Base-by-base conservation (phyloP, 2,797 vertebrate genomes). In the Pipistrellus pygmaeus region DNA sequence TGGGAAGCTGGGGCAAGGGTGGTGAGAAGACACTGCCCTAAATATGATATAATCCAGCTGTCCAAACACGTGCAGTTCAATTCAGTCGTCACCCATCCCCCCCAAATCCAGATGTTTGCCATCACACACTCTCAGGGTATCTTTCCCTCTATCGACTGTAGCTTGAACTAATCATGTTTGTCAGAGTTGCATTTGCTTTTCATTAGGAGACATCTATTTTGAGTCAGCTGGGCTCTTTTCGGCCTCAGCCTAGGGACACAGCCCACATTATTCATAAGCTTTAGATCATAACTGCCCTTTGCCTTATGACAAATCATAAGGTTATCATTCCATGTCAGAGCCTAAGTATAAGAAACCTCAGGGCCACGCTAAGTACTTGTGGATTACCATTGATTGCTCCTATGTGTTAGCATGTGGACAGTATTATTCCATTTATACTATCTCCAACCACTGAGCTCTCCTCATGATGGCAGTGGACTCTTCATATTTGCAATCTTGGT, bases 11-110 rank as follows among this genome's bases (percentile, higher is more conserved):
- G 90, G 85, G 82, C 71, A 57, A 75, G 30, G 89, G 68, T 66
- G 87, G 87, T 94, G 94, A 96, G 96, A 96, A 95, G 96, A 90
- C 55, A 75, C 9, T 72, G 51, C 90, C 88, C 77, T 94, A 88
- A 90, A 94, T 92, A 80, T 94, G 94, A 95, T 96, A 78, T 20
- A 92, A 88, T 72, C 90, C 96, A 96, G 96, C 96, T 97, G 96
- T 97, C 69, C 85, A 97, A 96, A 96, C 92, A 97, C 0, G 15
- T 62, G n/a, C 27, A 88, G n/a, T 64, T 88, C 73, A 46, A 11
- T 25, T 51, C 81, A 46, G 80, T 51, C 57, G 17, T 51, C 75
- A 66, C 10, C 55, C 38, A 0, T 41, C 44, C 73, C 38, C 38
- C 77, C 57, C 51, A 10, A 35, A 78, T 78, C 94, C 97, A 97